A percentile compares a stretch with the other conserved stretches of the same genome.
phyloP scores from a whole-genome alignment of 2,113 vertebrate genomes.

The Lanius collurio region DNA sequence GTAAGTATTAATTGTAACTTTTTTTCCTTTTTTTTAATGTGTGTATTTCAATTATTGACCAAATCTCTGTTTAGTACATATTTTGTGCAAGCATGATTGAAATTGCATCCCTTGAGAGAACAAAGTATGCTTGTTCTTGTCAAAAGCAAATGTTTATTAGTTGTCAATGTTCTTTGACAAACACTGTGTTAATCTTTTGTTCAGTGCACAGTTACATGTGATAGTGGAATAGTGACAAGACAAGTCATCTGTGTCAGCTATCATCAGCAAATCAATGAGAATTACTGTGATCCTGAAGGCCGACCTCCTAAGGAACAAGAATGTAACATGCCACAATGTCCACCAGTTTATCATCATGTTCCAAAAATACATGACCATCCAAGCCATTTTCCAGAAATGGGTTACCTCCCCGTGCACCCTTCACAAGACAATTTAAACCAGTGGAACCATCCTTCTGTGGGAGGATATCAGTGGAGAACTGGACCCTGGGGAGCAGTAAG shows the following conservation, averaged over 20 bases:
- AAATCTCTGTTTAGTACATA: neutral
- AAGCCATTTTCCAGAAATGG: conserved; percentile 49
- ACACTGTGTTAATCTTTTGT: conserved; percentile 37
- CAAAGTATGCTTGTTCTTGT: neutral
- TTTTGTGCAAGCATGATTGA: neutral
- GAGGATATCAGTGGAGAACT: conserved; percentile 91
- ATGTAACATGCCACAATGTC: conserved; percentile 81
- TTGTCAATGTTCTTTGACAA: neutral
- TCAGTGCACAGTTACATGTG: conserved; percentile 92
- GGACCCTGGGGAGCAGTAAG: conserved; percentile 97
- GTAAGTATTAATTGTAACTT: conserved; percentile 75
- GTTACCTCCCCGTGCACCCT: conserved; percentile 72
- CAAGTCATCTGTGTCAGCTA: conserved; percentile 88
- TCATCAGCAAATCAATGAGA: conserved; percentile 83
- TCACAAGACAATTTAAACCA: conserved; percentile 78
- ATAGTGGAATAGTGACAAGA: conserved; percentile 79
- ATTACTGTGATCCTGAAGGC: conserved; percentile 84
- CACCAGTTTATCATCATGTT: conserved; percentile 68
- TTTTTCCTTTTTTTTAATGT: neutral
- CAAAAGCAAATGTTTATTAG: neutral
- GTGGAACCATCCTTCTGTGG: conserved; percentile 75
- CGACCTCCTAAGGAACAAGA: conserved; percentile 80
- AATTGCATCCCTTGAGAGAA: neutral
- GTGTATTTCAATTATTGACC: neutral
- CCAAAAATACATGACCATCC: conserved; percentile 76